Base-by-base conservation (phyloP, 2,797 vertebrate genomes). In the Sebastes vulpes region DNA sequence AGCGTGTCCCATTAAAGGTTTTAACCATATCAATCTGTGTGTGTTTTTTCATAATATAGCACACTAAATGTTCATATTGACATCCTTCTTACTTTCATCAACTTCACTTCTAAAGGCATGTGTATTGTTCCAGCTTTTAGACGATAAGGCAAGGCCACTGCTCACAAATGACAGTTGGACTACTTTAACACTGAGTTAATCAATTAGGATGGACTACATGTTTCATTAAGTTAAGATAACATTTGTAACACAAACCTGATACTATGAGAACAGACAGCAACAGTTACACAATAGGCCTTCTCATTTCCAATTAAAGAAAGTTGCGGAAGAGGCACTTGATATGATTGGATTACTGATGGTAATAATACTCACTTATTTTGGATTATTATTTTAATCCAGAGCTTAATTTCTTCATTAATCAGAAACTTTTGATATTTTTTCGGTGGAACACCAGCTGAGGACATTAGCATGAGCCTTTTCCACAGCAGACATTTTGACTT, bases 1-100 rank as follows among this genome's bases (percentile, higher is more conserved):
- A n/a, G 5, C 28, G 23, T 26, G 9, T 0, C 4, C n/a, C 23
- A 87, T 18, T 77, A 83, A 87, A 79, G 18, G 18, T 23, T 14
- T 71, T 53, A n/a, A 52, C n/a, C 60, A 28, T 38, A n/a, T 70
- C 11, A 65, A 32, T 54, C 23, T 9, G 20, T 42, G 16, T 73
- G 12, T 0, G 7, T 58, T 8, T 60, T 52, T 67, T n/a, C 29
- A 5, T 12, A 56, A 35, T 28, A 20, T 32, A 23, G 7, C 0
- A 21, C 18, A 64, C 14, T 46, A 75, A 9, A 58, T 16, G 5
- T 42, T 46, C 10, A 48, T 48, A 48, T 20, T 48, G 18, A 14
- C 75, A 20, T 42, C 16, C 50, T 53, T 11, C 32, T 38, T 23
- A 26, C 54, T 20, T 38, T 38, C 11, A 35, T 10, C 1, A 20